Evolutionary conservation across 2,888 invertebrate species (phyloP).

Genomic region (Oxycera nigricornis): DNA sequence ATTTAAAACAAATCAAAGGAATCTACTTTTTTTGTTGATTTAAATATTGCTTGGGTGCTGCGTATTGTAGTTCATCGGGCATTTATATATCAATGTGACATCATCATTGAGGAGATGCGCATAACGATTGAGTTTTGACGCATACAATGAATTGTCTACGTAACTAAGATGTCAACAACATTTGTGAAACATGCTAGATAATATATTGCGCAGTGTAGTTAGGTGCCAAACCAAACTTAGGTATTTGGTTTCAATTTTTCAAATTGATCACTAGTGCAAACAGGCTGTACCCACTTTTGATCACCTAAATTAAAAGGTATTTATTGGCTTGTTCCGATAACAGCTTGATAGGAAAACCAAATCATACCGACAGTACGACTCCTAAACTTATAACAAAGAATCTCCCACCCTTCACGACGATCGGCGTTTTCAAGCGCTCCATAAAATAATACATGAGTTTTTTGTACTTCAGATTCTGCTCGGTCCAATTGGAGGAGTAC

Average conservation of each 20-base stretch:
- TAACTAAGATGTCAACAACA: no score
- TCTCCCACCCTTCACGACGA: not conserved
- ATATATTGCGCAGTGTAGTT: no score
- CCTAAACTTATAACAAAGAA: not conserved
- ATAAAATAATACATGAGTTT: not conserved
- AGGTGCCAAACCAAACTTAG: no score
- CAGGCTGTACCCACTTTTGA: conserved; percentile 2
- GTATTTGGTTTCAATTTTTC: not conserved
- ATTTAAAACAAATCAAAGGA: no score
- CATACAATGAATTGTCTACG: no score
- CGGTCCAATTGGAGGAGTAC: conserved; percentile 13
- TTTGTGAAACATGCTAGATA: no score
- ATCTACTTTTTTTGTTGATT: no score
- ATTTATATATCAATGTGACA: no score
- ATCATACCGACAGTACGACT: not conserved
- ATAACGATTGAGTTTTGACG: no score
- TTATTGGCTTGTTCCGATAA: not conserved
- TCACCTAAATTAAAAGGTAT: not conserved
- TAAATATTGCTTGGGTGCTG: no score
- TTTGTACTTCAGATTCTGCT: not conserved
- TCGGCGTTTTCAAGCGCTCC: not conserved
- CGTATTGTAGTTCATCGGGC: no score
- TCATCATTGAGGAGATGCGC: no score
- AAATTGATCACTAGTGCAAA: conserved; percentile 16
- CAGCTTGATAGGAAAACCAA: not conserved